phyloP scores from a whole-genome alignment of 2,113 vertebrate genomes.

The Regulus satrapa region DNA sequence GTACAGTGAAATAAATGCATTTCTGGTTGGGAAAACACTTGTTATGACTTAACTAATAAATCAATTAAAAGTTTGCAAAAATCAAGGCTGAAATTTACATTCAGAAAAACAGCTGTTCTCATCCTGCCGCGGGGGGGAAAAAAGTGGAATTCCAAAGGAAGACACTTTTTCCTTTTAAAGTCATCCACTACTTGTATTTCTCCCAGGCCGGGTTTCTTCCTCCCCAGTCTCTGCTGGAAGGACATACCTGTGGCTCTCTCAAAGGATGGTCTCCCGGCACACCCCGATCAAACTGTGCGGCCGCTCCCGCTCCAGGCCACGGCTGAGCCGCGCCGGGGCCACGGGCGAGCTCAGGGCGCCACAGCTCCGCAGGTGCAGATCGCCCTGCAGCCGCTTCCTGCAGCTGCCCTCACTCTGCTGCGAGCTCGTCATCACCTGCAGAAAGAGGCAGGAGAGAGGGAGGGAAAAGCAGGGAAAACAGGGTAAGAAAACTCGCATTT shows the following conservation, averaged over 20 bases:
- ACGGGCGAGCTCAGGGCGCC: slow-evolving; percentile 83
- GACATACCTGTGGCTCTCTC: slow-evolving; percentile 5
- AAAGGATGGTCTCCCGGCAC: slow-evolving; percentile 82
- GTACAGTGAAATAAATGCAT: neutral
- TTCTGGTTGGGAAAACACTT: neutral
- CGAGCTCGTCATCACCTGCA: slow-evolving; percentile 81
- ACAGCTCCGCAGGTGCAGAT: slow-evolving; percentile 90
- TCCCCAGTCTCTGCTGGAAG: neutral
- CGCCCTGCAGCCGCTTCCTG: slow-evolving; percentile 74
- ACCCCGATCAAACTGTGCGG: slow-evolving; percentile 69
- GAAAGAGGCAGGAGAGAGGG: neutral
- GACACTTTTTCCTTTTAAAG: neutral
- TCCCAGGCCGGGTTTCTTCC: neutral
- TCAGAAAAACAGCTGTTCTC: slow-evolving; percentile 30
- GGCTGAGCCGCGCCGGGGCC: slow-evolving; percentile 37
- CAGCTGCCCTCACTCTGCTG: slow-evolving; percentile 66
- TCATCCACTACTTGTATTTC: neutral
- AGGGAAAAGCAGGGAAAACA: neutral
- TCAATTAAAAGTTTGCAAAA: slow-evolving; percentile 38
- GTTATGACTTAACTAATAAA: neutral
- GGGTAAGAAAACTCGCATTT: neutral
- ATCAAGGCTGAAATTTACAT: slow-evolving; percentile 53
- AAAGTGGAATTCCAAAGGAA: slow-evolving; percentile 13
- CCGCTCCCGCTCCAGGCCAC: slow-evolving; percentile 48
- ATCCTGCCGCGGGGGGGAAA: slow-evolving; percentile 18